Evolutionary conservation across 2,888 invertebrate species (phyloP), one percentile per base, ranked within the genome.

Genomic region (Leptinotarsa tumamoca): DNA sequence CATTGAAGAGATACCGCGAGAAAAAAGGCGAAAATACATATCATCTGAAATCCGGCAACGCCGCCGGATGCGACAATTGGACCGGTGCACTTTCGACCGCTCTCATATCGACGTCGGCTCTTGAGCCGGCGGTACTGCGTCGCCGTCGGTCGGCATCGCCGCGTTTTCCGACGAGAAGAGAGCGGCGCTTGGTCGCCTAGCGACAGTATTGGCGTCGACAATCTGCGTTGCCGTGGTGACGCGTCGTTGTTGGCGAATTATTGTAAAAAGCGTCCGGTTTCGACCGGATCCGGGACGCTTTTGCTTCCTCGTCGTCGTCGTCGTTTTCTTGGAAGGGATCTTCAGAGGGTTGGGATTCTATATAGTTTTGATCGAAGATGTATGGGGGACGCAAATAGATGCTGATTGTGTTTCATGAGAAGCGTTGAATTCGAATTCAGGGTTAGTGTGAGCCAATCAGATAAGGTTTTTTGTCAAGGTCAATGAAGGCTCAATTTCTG

Each of bases 221-320:
- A 68, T 72, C 67, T 84, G 85, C 86, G 85, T 87, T 84, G 82
- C 86, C 85, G 84, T 84, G 84, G 85, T 82, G 83, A 86, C 87
- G 82, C 82, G 85, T 85, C 79, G 78, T 79, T 79, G 76, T 76
- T 75, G 71, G 75, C 76, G 67, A 54, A 68, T 78, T 75, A 74
- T 74, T 74, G 73, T 72, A 74, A 76, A 76, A 77, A 73, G 68
- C 74, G 58, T 77, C 78, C 76, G 67, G 73, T 63, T 68, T 33
- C 63, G 33, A 63, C 27, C 63, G 63, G 63, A 63, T 63, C 43
- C n/a, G 43, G 63, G 63, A 33, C 63, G 15, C 63, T 63, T 63
- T 27, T n/a, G 61, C 61, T 21, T 21, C n/a, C 33, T 63, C 43
- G 27, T 43, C 15, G 63, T 33, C 33, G 17, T 27, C 4, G 63